phyloP scores from a whole-genome alignment of 2,888 invertebrate species.

The Cryptocheilus praepositus region DNA sequence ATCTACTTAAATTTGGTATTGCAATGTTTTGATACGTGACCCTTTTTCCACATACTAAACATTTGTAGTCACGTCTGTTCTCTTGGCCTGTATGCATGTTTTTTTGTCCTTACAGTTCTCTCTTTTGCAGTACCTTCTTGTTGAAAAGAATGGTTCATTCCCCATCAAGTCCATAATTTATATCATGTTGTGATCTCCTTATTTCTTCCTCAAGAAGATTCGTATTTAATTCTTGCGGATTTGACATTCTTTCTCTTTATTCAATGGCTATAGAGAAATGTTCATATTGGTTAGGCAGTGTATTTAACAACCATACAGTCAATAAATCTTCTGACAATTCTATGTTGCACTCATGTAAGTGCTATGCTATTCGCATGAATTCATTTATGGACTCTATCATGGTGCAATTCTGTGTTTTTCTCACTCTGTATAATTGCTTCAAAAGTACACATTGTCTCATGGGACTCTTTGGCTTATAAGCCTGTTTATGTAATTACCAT shows the following conservation, averaged over 20 bases:
- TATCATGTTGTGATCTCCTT: not conserved
- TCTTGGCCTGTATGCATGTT: no score
- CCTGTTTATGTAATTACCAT: not conserved
- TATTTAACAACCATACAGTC: constrained; percentile 4
- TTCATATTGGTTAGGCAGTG: constrained; percentile 4
- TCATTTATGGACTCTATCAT: constrained; percentile 19
- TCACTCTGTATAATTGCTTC: constrained; percentile 9
- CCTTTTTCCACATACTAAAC: not conserved
- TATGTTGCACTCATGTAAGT: not conserved
- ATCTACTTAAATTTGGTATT: not conserved
- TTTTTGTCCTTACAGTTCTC: no score
- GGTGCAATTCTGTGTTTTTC: not conserved
- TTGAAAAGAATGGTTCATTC: no score
- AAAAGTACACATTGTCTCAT: constrained; percentile 15
- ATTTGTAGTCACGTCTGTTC: not conserved
- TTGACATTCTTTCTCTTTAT: not conserved
- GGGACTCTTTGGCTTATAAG: constrained; percentile 11
- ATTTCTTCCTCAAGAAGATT: constrained; percentile 6
- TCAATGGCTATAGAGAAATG: not conserved
- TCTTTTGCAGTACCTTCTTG: no score
- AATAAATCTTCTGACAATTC: constrained; percentile 4
- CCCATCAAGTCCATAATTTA: no score
- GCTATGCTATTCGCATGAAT: constrained; percentile 4
- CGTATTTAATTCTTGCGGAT: not conserved
- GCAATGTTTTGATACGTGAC: not conserved